Conservation (phyloP, 2,113 vertebrate species). For the Benitochromis conjunctus region DNA sequence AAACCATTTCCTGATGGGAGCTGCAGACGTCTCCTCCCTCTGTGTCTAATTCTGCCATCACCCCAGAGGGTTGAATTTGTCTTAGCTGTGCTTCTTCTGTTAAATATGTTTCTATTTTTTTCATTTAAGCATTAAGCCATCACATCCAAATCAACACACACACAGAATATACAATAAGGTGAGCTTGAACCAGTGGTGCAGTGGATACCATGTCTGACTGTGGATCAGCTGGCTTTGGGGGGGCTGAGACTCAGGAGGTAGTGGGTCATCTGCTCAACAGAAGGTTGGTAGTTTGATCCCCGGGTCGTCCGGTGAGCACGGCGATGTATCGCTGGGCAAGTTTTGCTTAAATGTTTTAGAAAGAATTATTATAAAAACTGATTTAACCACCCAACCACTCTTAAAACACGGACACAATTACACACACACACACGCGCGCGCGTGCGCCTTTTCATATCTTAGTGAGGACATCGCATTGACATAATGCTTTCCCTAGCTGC, state of each 20-base stretch:
- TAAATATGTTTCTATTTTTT: neutral
- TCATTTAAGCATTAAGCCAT: neutral
- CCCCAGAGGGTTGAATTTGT: slow-evolving; percentile 30
- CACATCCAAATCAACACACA: neutral
- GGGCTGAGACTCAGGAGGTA: too few species aligned
- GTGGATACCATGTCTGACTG: neutral
- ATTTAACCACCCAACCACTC: neutral
- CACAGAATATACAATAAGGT: neutral
- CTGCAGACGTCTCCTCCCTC: slow-evolving; percentile 34
- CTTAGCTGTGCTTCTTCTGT: slow-evolving; percentile 8
- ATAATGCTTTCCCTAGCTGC: neutral
- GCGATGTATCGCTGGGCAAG: fast-evolving
- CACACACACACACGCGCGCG: neutral
- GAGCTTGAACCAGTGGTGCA: neutral
- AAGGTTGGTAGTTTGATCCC: neutral
- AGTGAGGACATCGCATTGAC: neutral
- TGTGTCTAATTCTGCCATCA: slow-evolving; percentile 32
- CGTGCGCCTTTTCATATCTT: neutral
- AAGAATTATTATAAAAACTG: neutral
- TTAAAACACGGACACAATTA: neutral
- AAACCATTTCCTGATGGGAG: slow-evolving; percentile 62
- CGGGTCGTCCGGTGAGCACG: neutral
- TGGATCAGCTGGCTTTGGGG: neutral
- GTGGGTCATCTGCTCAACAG: neutral
- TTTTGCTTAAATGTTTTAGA: neutral